Conservation (phyloP, 1,140 invertebrate genomes). For the Nasonia giraulti region DNA sequence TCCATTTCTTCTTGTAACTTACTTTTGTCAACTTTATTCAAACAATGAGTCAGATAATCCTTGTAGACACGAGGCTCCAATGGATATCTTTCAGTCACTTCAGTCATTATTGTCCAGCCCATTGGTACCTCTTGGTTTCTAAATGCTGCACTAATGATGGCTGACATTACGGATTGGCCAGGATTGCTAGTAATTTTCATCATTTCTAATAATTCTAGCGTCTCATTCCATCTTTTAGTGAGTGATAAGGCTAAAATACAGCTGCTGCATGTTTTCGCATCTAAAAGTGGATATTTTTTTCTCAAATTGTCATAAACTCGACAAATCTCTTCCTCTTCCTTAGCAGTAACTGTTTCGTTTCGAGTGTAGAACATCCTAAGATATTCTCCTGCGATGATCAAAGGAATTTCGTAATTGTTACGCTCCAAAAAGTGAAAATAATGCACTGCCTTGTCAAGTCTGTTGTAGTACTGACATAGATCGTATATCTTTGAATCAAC, state of each 20-base stretch:
- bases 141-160: constrained; percentile 76
- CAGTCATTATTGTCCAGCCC: constrained; percentile 75
- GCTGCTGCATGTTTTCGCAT: constrained; percentile 75
- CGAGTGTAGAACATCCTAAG: constrained; percentile 60
- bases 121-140: constrained; percentile 73
- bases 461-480: constrained; percentile 67
- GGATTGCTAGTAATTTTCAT: constrained; percentile 71
- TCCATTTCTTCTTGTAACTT: constrained; percentile 68
- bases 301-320: constrained; percentile 74
- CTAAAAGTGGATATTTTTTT: constrained; percentile 76
- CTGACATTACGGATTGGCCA: not conserved
- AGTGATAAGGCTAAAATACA: constrained; percentile 78
- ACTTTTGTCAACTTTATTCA: constrained; percentile 69
- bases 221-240: constrained; percentile 79
- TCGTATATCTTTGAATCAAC: constrained; percentile 77
- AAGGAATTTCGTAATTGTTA: constrained; percentile 71
- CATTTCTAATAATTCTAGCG: constrained; percentile 77
- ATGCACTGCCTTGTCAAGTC: constrained; percentile 73
- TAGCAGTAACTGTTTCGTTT: constrained; percentile 67
- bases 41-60: constrained; percentile 72
- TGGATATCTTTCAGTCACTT: constrained; percentile 63
- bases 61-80: constrained; percentile 62
- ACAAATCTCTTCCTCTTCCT: constrained; percentile 76
- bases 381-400: constrained; percentile 75
- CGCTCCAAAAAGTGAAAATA: constrained; percentile 76